phyloP scores from a whole-genome alignment of 2,888 invertebrate genomes.

The Polyploca ridens region DNA sequence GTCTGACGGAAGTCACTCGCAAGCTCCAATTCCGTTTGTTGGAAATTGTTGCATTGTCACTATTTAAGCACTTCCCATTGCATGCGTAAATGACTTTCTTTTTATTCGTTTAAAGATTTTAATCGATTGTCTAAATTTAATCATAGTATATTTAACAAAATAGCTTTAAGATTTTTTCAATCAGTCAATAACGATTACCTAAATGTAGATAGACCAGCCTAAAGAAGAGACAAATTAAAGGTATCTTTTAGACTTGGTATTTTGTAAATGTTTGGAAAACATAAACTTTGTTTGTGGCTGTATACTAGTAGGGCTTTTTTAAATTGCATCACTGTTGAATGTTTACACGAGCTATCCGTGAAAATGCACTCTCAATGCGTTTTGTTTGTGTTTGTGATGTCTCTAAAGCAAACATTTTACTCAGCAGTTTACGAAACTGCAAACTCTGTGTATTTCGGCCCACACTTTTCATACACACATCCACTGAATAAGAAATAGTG shows the following conservation, averaged over 20 bases:
- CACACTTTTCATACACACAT: slow-evolving; percentile 35
- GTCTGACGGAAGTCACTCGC: slow-evolving; percentile 35
- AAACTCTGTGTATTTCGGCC: slow-evolving; percentile 37
- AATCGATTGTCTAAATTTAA: no score
- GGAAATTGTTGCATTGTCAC: slow-evolving; percentile 10
- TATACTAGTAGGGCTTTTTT: slow-evolving; percentile 17
- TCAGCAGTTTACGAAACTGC: slow-evolving; percentile 43
- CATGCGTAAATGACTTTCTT: background rate
- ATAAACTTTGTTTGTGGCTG: no score
- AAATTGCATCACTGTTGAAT: slow-evolving; percentile 34
- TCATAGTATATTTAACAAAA: no score
- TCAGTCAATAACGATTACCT: no score
- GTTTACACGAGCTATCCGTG: slow-evolving; percentile 38
- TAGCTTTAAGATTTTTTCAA: no score
- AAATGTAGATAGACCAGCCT: no score
- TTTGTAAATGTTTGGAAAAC: no score
- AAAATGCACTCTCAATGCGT: slow-evolving; percentile 49
- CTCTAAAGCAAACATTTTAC: slow-evolving; percentile 51
- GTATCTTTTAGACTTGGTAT: no score
- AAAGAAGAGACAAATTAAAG: no score
- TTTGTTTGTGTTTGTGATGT: slow-evolving; percentile 54
- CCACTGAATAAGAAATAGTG: slow-evolving; percentile 15
- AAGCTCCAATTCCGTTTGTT: background rate
- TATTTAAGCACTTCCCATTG: background rate
- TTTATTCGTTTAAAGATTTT: no score